Evolutionary conservation across 2,797 vertebrate species (phyloP).

Genomic region (Notolabrus celidotus): DNA sequence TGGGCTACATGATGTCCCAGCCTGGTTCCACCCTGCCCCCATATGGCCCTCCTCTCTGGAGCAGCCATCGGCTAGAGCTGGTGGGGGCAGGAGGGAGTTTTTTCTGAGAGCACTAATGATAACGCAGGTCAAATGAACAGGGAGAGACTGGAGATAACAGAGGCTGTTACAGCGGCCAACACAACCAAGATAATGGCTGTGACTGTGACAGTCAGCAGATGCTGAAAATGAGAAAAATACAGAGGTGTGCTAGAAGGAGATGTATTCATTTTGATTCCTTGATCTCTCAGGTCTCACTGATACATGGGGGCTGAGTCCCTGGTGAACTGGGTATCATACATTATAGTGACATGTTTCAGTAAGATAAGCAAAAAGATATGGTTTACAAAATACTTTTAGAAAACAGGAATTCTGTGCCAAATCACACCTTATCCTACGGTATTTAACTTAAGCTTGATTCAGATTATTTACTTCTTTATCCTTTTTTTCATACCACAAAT

Average conservation of each 20-base stretch:
- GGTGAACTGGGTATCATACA: constrained; percentile 46
- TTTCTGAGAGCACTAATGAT: constrained; percentile 79
- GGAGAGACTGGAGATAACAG: constrained; percentile 75
- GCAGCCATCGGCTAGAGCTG: constrained; percentile 57
- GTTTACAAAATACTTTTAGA: constrained; percentile 44
- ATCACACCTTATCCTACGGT: constrained; percentile 21
- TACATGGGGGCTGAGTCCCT: constrained; percentile 27
- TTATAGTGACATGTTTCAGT: constrained; percentile 25
- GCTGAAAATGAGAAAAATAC: constrained; percentile 62
- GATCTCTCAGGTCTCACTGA: constrained; percentile 70
- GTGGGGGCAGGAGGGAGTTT: constrained; percentile 62
- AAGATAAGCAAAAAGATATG: constrained; percentile 43
- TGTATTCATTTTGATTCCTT: constrained; percentile 54
- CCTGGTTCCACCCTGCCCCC: constrained; percentile 42
- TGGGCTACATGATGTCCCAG: constrained; percentile 90
- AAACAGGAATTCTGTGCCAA: constrained; percentile 30
- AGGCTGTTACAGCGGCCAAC: constrained; percentile 61
- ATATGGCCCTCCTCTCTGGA: constrained; percentile 42
- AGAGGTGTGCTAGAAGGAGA: constrained; percentile 48
- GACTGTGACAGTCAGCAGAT: constrained; percentile 78
- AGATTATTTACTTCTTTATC: constrained; percentile 9
- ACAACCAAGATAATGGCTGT: constrained; percentile 69
- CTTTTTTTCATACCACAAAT: constrained; percentile 12
- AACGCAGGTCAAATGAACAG: constrained; percentile 79
- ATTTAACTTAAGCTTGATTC: constrained; percentile 40